Base-by-base conservation (phyloP, 37 sponge, comb jelly and placozoan species). In the Tethya wilhelma region DNA sequence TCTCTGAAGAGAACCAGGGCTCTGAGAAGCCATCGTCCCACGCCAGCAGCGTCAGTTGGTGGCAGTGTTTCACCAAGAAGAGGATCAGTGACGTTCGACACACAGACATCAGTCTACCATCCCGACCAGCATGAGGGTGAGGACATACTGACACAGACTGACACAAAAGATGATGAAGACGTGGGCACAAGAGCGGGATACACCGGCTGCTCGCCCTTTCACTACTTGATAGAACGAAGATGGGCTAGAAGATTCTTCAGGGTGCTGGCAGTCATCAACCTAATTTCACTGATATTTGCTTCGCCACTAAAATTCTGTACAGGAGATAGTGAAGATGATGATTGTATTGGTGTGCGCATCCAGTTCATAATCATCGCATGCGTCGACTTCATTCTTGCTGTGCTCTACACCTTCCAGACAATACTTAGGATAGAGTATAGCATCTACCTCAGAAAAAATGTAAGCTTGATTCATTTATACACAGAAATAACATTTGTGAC, bases 311-410 rank as follows among this genome's bases (percentile, higher is more conserved):
- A 58, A 39, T 30, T 67, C 39, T 59, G 80, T 4, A 26, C 17
- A 5, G 2, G 4, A 1, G 66, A 4, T 5, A 46, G 22, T 28
- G 8, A 12, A 38, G 59, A 58, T 22, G 59, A 33, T 0, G 2
- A 9, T 1, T 69, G 70, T 63, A 28, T 20, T 12, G 45, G 6
- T 11, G 67, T 74, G 69, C 34, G 33, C 14, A 20, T 59, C 25
- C 79, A 84, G 68, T 80, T 73, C 29, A 22, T 41, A 2, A 31
- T 79, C 37, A 68, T 84, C 39, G 44, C 79, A 26, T 31, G 11
- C 1, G 63, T 90, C 38, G 90, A 90, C 38, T 67, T 64, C 33
- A 0, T 90, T 19, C 44, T 90, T 31, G 44, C 75, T n/a, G 5
- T 84, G 2, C 4, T 84, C 25, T 84, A 65, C 66, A 75, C 85